These are phyloP conservation scores for Corythoichthys haematopterus DNA, from an alignment of 2,113 vertebrate genomes.

Conservation along the genomic window DNA sequence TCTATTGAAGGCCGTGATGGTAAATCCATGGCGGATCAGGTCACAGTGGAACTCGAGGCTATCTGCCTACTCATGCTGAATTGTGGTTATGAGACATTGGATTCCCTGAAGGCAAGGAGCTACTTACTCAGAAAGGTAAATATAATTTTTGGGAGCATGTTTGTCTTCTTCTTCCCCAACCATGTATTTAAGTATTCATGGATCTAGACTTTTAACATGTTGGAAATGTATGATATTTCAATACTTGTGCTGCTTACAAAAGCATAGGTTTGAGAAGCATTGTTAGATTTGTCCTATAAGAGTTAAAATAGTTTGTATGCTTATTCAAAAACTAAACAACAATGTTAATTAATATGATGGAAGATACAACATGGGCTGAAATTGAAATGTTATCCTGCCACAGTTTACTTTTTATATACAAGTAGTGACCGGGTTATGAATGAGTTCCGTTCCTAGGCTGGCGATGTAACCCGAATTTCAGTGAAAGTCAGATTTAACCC, in stretches of 20 bases:
- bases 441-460: too few species aligned
- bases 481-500: too few species aligned
- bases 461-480: too few species aligned
- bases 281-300: background rate
- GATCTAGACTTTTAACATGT: background rate
- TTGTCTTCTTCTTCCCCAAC: conserved; percentile 3
- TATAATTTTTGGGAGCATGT: conserved; percentile 24
- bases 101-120: conserved; percentile 50
- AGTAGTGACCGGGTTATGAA: too few species aligned
- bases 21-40: conserved; percentile 58
- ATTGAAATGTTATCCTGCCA: too few species aligned
- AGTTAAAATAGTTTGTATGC: background rate
- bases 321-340: background rate
- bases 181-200: background rate
- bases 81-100: conserved; percentile 58
- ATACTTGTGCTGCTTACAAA: background rate
- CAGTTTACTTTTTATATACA: too few species aligned
- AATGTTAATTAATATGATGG: too few species aligned
- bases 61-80: conserved; percentile 71
- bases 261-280: background rate
- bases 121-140: conserved; percentile 24
- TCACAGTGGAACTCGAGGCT: conserved; percentile 62
- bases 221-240: background rate
- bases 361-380: too few species aligned
- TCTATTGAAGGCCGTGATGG: conserved; percentile 23